These are phyloP conservation scores for Machaerirhynchus nigripectus DNA, from an alignment of 2,113 vertebrate species.

Conservation along the genomic window DNA sequence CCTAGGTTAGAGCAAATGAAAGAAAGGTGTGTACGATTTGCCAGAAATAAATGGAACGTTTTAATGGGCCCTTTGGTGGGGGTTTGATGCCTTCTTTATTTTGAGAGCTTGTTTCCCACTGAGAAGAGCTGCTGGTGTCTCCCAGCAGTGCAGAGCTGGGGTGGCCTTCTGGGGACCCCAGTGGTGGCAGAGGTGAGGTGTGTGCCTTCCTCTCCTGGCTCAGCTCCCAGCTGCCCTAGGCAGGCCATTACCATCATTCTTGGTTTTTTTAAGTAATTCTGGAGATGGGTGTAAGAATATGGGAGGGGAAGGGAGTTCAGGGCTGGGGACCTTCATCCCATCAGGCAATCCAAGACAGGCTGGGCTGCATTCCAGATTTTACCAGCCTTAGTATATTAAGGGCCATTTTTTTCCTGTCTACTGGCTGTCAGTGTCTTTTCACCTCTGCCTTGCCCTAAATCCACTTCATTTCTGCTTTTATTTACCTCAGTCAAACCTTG, in stretches of 20 bases:
- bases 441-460: slow-evolving; percentile 5
- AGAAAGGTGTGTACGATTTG: neutral
- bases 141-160: neutral
- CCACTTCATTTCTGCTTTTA: slow-evolving; percentile 39
- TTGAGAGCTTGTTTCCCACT: neutral
- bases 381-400: neutral
- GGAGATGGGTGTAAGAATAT: neutral
- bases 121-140: neutral
- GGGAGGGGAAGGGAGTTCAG: neutral
- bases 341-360: neutral
- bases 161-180: neutral
- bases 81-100: neutral
- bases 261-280: neutral
- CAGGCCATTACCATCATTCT: neutral
- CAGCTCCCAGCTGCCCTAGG: neutral
- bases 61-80: neutral
- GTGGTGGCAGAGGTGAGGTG: fast-evolving
- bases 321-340: neutral
- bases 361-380: neutral
- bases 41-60: neutral
- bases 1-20: neutral
- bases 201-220: neutral
- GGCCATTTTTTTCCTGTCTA: neutral
- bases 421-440: neutral
- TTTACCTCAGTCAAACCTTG: slow-evolving; percentile 36